These are phyloP conservation scores for Buceros bicornis DNA, from an alignment of 2,797 vertebrate genomes.

Conservation along the genomic window DNA sequence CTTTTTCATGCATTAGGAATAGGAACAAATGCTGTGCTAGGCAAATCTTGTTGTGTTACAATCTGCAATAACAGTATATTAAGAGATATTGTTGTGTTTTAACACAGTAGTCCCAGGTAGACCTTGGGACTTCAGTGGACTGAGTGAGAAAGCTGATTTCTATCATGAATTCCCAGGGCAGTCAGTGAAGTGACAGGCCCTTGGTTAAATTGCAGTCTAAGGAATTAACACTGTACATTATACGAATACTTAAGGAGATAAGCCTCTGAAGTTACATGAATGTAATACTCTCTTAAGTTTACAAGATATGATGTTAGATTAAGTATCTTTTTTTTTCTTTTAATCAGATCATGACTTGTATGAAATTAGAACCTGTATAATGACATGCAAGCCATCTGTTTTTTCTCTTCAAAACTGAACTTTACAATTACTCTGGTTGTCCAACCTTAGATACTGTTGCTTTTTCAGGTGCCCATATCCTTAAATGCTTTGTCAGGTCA, in stretches of 20 bases:
- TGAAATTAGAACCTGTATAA: not conserved
- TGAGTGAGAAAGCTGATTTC: not conserved
- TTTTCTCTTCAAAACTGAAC: not conserved
- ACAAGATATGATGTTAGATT: not conserved
- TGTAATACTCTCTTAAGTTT: not conserved
- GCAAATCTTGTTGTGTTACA: not conserved
- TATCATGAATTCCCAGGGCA: not conserved
- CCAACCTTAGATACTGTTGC: not conserved
- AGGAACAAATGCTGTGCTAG: not conserved
- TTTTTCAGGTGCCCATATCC: not conserved
- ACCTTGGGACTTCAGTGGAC: not conserved
- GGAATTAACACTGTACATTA: not conserved
- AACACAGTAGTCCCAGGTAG: not conserved
- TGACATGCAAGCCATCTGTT: not conserved
- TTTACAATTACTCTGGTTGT: not conserved
- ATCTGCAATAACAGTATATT: not conserved
- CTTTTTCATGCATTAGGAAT: not conserved
- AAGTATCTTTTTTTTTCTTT: not conserved
- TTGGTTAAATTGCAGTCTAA: not conserved
- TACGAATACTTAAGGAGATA: not conserved
- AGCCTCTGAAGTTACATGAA: not conserved
- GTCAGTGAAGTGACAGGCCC: not conserved
- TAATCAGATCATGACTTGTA: not conserved
- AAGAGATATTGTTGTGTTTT: not conserved
- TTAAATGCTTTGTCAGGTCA: conserved; percentile 16